Evolutionary conservation across 2,113 vertebrate genomes (phyloP).

Genomic region (Dunckerocampus dactyliophorus): DNA sequence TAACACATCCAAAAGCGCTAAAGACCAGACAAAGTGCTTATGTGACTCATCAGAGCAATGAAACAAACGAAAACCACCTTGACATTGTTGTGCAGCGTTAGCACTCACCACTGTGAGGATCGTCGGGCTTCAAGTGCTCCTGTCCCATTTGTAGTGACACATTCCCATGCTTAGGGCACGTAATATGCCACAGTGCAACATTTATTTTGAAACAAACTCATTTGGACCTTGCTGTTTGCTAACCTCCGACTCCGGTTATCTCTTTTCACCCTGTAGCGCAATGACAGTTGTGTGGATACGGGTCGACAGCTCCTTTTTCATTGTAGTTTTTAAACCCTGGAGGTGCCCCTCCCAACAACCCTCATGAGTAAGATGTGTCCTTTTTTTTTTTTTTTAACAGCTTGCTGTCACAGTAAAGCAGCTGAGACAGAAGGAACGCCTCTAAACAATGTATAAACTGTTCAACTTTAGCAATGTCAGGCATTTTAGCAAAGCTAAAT

Average conservation of each 20-base stretch:
- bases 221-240: constrained; percentile 46
- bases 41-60: constrained; percentile 15
- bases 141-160: constrained; percentile 17
- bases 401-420: constrained; percentile 19
- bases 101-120: constrained; percentile 7
- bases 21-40: constrained; percentile 1
- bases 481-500: constrained; percentile 21
- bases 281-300: constrained; percentile 41
- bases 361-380: constrained; percentile 16
- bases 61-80: not conserved
- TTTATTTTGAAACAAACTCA: constrained; percentile 31
- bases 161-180: constrained; percentile 11
- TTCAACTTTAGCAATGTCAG: constrained; percentile 24
- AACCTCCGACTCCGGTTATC: constrained; percentile 31
- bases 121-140: not conserved
- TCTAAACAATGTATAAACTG: constrained; percentile 15
- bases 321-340: constrained; percentile 30
- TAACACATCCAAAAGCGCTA: not conserved
- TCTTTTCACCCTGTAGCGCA: constrained; percentile 5
- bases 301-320: constrained; percentile 37
- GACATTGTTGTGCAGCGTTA: constrained; percentile 1
- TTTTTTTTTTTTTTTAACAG: constrained; percentile 21
- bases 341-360: constrained; percentile 19
- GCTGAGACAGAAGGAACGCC: constrained; percentile 10
- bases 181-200: constrained; percentile 2